These are phyloP conservation scores for Spheniscus humboldti DNA, from an alignment of 2,797 vertebrate species.

Conservation along the genomic window DNA sequence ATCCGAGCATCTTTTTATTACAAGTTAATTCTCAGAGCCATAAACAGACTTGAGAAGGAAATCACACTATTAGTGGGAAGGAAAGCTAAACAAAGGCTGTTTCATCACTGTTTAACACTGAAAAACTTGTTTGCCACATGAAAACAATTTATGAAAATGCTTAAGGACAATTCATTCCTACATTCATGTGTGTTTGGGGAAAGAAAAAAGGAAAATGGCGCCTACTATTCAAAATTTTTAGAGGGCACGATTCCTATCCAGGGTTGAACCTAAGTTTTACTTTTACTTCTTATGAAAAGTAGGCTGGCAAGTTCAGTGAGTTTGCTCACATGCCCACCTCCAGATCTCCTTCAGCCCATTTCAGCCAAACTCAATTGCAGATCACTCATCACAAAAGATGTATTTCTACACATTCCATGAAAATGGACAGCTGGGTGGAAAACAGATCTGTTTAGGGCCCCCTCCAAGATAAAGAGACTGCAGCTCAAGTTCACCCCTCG, in stretches of 20 bases:
- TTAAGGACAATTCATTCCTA: not conserved
- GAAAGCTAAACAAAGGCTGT: slow-evolving; percentile 36
- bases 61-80: slow-evolving; percentile 26
- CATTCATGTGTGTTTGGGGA: not conserved
- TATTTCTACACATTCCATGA: not conserved
- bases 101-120: not conserved
- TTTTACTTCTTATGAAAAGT: not conserved
- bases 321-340: not conserved
- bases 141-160: slow-evolving; percentile 16
- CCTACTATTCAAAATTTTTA: not conserved
- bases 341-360: not conserved
- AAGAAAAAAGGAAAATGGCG: not conserved
- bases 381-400: not conserved
- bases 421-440: not conserved
- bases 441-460: not conserved
- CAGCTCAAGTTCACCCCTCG: not conserved
- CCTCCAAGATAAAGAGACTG: not conserved
- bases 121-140: not conserved
- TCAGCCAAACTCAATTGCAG: not conserved
- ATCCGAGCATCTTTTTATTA: not conserved
- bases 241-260: fast-evolving
- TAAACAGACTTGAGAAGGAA: slow-evolving; percentile 47
- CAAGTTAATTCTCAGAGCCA: slow-evolving; percentile 46
- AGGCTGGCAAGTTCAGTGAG: not conserved
- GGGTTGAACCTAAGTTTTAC: not conserved